Conservation (phyloP, 2,888 invertebrate species). For the Troglohyphantes excavatus region DNA sequence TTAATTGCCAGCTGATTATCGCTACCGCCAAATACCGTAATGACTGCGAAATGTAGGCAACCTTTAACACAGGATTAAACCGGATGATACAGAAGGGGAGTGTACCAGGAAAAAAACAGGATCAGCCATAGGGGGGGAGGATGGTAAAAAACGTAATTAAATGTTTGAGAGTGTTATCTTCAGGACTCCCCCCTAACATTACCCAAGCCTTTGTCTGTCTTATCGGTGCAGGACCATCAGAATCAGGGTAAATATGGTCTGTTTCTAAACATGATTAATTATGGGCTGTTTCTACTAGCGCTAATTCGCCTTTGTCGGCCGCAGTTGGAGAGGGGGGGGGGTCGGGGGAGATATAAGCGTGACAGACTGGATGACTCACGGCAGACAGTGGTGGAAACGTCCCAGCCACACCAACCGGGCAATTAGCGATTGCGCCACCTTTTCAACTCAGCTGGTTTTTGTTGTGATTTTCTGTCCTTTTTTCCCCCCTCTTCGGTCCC, state of each 20-base stretch:
- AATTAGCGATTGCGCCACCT: slow-evolving; percentile 68
- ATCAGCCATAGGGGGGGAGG: slow-evolving; percentile 43
- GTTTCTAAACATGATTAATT: slow-evolving; percentile 79
- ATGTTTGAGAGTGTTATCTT: slow-evolving; percentile 78
- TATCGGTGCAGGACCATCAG: slow-evolving; percentile 69
- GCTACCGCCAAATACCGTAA: slow-evolving; percentile 49
- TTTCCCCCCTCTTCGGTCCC: neutral
- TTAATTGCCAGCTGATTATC: slow-evolving; percentile 78
- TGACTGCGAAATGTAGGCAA: slow-evolving; percentile 65
- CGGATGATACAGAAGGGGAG: slow-evolving; percentile 41
- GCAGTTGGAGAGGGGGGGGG: slow-evolving; percentile 6
- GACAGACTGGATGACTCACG: slow-evolving; percentile 47
- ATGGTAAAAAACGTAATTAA: slow-evolving; percentile 77
- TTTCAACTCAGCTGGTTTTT: slow-evolving; percentile 39
- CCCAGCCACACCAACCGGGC: slow-evolving; percentile 35
- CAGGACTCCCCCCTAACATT: slow-evolving; percentile 9
- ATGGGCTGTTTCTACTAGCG: slow-evolving; percentile 69
- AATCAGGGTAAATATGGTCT: slow-evolving; percentile 74
- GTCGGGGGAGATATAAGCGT: slow-evolving; percentile 29
- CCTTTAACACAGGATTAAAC: slow-evolving; percentile 67
- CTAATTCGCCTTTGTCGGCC: slow-evolving; percentile 70
- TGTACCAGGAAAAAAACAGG: slow-evolving; percentile 41
- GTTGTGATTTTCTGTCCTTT: neutral
- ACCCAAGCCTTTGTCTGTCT: slow-evolving; percentile 52
- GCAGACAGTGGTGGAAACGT: slow-evolving; percentile 39